Evolutionary conservation across 2,113 vertebrate species (phyloP), one percentile per base, ranked within the genome.

Genomic region (Albula glossodonta): DNA sequence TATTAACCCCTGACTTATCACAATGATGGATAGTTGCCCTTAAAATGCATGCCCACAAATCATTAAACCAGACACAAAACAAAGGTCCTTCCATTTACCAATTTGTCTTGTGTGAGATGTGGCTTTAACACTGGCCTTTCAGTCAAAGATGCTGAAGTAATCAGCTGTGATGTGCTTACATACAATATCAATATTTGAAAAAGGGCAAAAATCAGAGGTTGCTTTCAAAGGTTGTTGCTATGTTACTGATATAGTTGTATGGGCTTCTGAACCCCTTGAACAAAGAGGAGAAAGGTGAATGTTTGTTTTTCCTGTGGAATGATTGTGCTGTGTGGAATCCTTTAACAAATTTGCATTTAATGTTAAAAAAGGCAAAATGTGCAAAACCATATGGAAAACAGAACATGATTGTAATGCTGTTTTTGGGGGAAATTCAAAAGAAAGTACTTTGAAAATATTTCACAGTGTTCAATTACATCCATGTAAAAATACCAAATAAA

Each of bases 1-100:
- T 84, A 81, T 87, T 87, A 84, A 84, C 86, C 86, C 83, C 78
- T 87, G 56, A 60, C 86, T 84, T 81, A 84, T 80, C 86, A 87
- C 53, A 57, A 51, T 82, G 85, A 86, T 83, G 66, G 86, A 87
- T 83, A 83, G 86, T 84, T 80, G 49, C 82, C 82, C 77, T 80
- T 77, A 79, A 87, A 86, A 87, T 80, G 74, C 13, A 17, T 66
- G 53, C 74, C 82, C 56, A 52, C 31, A 84, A 87, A 87, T 80
- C 86, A 83, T 66, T 87, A 83, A n/a, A 53, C 81, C 81, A 79
- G 70, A 83, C 31, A 49, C 80, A 80, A 51, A 83, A 56, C 80
- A 80, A 51, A 83, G 51, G 53, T 31, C 49, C 22, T 74, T 78
- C 78, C 52, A 31, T 83, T 80, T 51, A 22, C 60, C 63, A 66